Base-by-base conservation (phyloP, 2,888 invertebrate genomes). In the Dasysyrphus tricinctus region DNA sequence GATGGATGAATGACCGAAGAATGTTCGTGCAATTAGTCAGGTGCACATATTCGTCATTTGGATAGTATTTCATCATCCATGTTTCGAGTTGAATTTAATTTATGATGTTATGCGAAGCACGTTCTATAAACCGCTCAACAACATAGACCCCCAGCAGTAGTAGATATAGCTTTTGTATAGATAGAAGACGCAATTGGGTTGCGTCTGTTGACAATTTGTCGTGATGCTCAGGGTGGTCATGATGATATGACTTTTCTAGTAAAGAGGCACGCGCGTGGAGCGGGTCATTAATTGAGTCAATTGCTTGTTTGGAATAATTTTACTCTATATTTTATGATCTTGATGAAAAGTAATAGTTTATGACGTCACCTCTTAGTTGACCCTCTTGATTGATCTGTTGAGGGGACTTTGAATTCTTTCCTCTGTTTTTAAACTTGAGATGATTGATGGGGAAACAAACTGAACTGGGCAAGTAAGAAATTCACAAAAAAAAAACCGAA, bases 351-450 rank as follows among this genome's bases (percentile, higher is more conserved):
- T 42, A 32, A 78, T 82, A 67, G 74, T 70, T 78, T 81, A 67
- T 86, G 82, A 86, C 86, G 79, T 82, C 86, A 82, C 65, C 65
- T 54, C 57, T 75, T 75, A 86, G 77, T 86, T 86, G 82, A 86
- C 82, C 86, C 75, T 42, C 70, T 82, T 72, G 67, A 82, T 84
- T 80, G 75, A 56, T 75, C 42, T 57, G 72, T 56, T 70, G 59
- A 44, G 80, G 9, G 34, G 51, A 56, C 34, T 34, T 63, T 49
- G 56, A 32, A 37, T n/a, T 65, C 47, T n/a, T 73, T 29, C 7
- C 56, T n/a, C 51, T 1, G 54, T 24, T 51, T 16, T 29, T 8
- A n/a, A n/a, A 42, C 7, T 54, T 54, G 14, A 12, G 8, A 47
- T 47, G 24, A 24, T 24, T 24, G 24, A 24, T 47, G 47, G 9